Evolutionary conservation across 1,140 invertebrate genomes (phyloP), one percentile per base, ranked within the genome.

Genomic region (Protaetia brevitarsis): DNA sequence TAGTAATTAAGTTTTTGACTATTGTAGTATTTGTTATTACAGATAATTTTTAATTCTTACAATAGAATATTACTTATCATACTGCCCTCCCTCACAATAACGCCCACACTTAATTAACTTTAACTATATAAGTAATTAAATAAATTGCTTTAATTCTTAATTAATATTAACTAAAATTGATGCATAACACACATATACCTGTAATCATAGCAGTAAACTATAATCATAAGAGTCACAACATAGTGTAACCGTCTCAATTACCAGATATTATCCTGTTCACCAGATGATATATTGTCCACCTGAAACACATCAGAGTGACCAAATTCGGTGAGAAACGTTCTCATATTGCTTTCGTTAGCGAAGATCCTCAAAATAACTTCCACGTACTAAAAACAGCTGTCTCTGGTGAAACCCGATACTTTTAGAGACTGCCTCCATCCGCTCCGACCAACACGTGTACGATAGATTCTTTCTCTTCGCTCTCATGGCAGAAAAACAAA

Each of bases 361-460:
- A 13, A 62, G 31, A 21, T 23, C 31, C 60, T 66, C 65, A 31
- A 66, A 34, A 56, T 66, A 26, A 34, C 57, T 72, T 71, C 71
- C 70, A 65, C 62, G 64, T 68, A 71, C 72, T 74, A 72, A 76
- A 76, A 77, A 75, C 75, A 77, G 75, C 75, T 77, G 75, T 75
- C 75, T 74, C 73, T 66, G 66, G 65, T 62, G 75, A 71, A 77
- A 77, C 73, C 69, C 67, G 75, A 77, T 77, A 77, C 75, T 77
- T 77, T 77, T 75, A 77, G 73, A 77, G 75, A 68, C 65, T 41
- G 37, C 41, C 21, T 67, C 58, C 63, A 37, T 75, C 74, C 64
- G 61, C 56, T 74, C 70, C 57, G 26, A 57, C 69, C 30, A 34
- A 37, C 59, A 27, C 30, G 3, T 13, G 45, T 36, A 31, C 19